Evolutionary conservation across 2,888 invertebrate genomes (phyloP).

Genomic region (Liodrosophila aerea): DNA sequence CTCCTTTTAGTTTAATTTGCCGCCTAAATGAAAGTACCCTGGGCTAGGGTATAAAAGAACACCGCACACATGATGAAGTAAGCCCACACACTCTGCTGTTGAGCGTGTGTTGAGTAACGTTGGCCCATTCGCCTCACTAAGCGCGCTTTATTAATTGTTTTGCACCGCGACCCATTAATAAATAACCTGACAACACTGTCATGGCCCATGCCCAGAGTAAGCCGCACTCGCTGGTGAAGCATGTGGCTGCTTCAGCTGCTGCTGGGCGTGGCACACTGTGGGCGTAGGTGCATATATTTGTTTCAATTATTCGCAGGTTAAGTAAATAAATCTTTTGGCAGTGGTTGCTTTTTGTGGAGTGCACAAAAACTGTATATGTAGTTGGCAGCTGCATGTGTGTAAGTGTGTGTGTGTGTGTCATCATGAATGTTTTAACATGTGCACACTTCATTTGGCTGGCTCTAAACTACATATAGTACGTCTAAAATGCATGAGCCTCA

Average conservation of each 20-base stretch:
- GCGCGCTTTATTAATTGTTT: slow-evolving; percentile 55
- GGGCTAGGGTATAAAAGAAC: not conserved
- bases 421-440: slow-evolving; percentile 65
- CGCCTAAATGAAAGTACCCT: no score
- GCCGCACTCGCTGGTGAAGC: slow-evolving; percentile 10
- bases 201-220: slow-evolving; percentile 25
- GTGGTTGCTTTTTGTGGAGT: slow-evolving; percentile 28
- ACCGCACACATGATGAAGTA: not conserved
- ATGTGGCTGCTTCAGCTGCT: not conserved
- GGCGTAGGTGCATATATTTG: slow-evolving; percentile 26
- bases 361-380: slow-evolving; percentile 26
- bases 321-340: slow-evolving; percentile 61
- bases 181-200: slow-evolving; percentile 40
- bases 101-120: not conserved
- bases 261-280: not conserved
- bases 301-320: slow-evolving; percentile 69
- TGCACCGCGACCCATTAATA: slow-evolving; percentile 42
- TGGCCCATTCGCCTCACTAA: slow-evolving; percentile 14
- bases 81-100: not conserved
- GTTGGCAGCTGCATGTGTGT: slow-evolving; percentile 2
- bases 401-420: slow-evolving; percentile 18
- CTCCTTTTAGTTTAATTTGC: not conserved
- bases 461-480: slow-evolving; percentile 45
- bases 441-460: slow-evolving; percentile 68
- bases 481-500: slow-evolving; percentile 68